Evolutionary conservation across 2,113 vertebrate genomes (phyloP), one percentile per base, ranked within the genome.

Genomic region (Argyrosomus japonicus): DNA sequence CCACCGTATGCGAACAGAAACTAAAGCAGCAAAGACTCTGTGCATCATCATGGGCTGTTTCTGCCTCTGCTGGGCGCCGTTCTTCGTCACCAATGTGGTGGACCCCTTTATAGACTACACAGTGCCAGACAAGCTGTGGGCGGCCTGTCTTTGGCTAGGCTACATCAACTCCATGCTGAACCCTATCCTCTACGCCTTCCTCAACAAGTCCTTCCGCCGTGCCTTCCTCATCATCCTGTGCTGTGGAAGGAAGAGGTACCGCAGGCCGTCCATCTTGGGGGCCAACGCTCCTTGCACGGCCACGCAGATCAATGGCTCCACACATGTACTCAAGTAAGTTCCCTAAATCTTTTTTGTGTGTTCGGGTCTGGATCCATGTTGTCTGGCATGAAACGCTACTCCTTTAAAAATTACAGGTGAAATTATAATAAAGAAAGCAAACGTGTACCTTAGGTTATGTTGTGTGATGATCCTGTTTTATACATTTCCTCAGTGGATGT

Each of bases 1-100:
- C 17, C 97, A 99, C 75, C 97, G 98, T 68, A 99, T 99, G 98
- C 96, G 96, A 72, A 97, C 97, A 9, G 98, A 99, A 88, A 99
- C 98, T 71, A 99, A 99, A 90, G 98, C 98, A 0, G 98, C 98
- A 85, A 99, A 99, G 95, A 99, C 97, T 21, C 94, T 99, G 80
- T 98, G 98, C 90, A 97, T 99, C 92, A 99, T 99, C 79, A 99
- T 99, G 98, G 98, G 98, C 1, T 99, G 98, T 88, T 99, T 99
- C 95, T 99, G 98, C 94, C 96, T 99, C 60, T 99, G 98, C 94
- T 99, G 98, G 98, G 98, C 97, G 0, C 98, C 98, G 0, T 99
- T 99, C 94, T 99, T 99, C 51, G 77, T 99, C 92, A 99, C 97
- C 82, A 99, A 99, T 23, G 93, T 99, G 51, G 96, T 99, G 94